Conservation (phyloP, 2,888 invertebrate genomes). For the Rotaria sp. region DNA sequence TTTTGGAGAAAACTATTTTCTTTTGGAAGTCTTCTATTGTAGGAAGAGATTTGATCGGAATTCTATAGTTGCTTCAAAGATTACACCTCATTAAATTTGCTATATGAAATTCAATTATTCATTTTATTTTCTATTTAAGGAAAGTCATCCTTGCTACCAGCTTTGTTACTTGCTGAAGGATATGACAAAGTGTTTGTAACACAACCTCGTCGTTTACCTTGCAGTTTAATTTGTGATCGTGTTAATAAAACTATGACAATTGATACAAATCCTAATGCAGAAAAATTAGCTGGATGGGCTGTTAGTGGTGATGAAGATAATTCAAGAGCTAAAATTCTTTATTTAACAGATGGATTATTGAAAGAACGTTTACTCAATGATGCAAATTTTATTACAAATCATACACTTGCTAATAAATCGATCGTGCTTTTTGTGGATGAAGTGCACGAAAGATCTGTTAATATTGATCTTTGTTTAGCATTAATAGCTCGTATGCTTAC, state of each 20-base stretch:
- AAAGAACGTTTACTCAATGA: not conserved
- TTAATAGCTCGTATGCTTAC: not conserved
- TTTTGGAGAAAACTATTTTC: too few relatives aligned
- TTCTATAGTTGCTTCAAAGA: too few relatives aligned
- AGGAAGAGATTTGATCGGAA: too few relatives aligned
- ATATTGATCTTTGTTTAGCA: slow-evolving; percentile 6
- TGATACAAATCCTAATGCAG: not conserved
- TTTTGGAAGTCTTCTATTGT: too few relatives aligned
- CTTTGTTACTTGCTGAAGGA: not conserved
- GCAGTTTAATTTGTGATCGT: not conserved
- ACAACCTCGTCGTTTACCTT: not conserved
- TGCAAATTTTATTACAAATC: not conserved
- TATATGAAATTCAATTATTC: too few relatives aligned
- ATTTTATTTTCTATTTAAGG: too few relatives aligned
- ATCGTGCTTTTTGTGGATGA: not conserved
- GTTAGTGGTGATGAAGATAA: not conserved
- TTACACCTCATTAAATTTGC: too few relatives aligned
- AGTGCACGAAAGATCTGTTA: not conserved
- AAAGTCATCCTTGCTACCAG: not conserved
- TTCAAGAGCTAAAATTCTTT: not conserved
- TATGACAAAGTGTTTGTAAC: not conserved
- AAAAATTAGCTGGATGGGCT: not conserved
- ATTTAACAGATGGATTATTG: not conserved
- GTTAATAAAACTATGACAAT: not conserved
- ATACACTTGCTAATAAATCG: not conserved